Evolutionary conservation across 2,113 vertebrate genomes (phyloP), one percentile per base, ranked within the genome.

Genomic region (Sebastes schlegelii): DNA sequence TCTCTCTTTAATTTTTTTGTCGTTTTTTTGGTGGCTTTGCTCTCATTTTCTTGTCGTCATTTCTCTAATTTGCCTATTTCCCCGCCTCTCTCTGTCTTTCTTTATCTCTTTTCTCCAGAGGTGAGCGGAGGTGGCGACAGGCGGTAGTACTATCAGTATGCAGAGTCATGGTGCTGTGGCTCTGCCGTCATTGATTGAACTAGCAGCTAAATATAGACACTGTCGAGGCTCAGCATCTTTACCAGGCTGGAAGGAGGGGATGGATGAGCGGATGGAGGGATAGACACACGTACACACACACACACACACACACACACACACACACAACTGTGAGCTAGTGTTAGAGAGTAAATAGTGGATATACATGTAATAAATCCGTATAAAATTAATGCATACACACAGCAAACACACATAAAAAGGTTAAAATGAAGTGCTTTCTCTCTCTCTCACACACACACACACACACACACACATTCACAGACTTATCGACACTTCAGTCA

Each of bases 161-260:
- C 93, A 92, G 79, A 93, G 91, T 94, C 92, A 94, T 86, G 87
- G 89, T 14, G 77, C 84, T 83, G 79, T 68, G 85, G 78, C 73
- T 89, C 90, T 88, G 86, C 83, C 84, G 72, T 90, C 92, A 92
- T 86, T 89, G 90, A 92, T 89, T 88, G 85, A 88, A 90, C 89
- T 77, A 43, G 85, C 62, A 73, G 84, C 91, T 94, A 94, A 93
- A 94, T 92, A 86, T 94, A 93, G 91, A 92, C 64, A 11, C 88
- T 12, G 86, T 80, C 23, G 83, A 91, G 65, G 84, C 87, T 92
- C 91, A 91, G 92, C 90, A 90, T 89, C 91, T 92, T 87, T 79
- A 75, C 72, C 66, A 58, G 76, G 75, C 71, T 55, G 86, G 67
- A 86, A 43, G 77, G 72, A 78, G 43, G 26, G 84, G 63, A 73